Percentiles rank a stretch among this genome's conserved stretches.
phyloP scores from a whole-genome alignment of 2,797 vertebrate species.

The Lepilemur ruficaudatus region DNA sequence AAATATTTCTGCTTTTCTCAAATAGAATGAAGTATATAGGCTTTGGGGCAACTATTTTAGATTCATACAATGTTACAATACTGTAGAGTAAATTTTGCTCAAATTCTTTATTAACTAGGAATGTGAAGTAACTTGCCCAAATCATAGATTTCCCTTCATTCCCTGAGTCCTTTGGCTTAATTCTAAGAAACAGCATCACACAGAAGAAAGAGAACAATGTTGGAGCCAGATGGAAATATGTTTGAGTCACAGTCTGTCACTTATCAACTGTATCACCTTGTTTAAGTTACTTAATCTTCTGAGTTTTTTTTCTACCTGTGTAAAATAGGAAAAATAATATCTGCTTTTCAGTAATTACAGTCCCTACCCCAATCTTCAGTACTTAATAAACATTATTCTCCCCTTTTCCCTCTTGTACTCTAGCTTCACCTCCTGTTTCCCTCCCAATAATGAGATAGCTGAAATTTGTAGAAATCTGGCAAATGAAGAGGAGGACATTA shows the following conservation, averaged over 20 bases:
- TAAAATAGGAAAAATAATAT: background rate
- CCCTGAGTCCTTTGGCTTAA: background rate
- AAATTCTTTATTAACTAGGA: background rate
- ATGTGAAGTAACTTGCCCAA: background rate
- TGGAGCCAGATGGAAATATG: background rate
- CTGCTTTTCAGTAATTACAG: background rate
- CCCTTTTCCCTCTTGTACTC: background rate
- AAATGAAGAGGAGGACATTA: background rate
- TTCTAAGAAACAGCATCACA: background rate
- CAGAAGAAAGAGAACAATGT: background rate
- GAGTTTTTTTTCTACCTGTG: background rate
- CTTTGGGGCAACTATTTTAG: background rate
- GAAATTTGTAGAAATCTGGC: conserved; percentile 26
- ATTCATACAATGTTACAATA: background rate
- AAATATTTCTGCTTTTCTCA: background rate
- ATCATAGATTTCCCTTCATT: background rate
- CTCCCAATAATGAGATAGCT: background rate
- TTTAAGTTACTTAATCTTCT: background rate
- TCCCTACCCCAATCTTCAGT: background rate
- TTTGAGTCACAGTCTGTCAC: background rate
- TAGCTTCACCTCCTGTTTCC: background rate
- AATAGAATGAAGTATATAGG: background rate
- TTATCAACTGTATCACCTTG: background rate
- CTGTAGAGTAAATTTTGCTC: background rate
- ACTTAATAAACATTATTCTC: background rate